phyloP scores from a whole-genome alignment of 2,797 vertebrate genomes.

The Sebastes miniatus region DNA sequence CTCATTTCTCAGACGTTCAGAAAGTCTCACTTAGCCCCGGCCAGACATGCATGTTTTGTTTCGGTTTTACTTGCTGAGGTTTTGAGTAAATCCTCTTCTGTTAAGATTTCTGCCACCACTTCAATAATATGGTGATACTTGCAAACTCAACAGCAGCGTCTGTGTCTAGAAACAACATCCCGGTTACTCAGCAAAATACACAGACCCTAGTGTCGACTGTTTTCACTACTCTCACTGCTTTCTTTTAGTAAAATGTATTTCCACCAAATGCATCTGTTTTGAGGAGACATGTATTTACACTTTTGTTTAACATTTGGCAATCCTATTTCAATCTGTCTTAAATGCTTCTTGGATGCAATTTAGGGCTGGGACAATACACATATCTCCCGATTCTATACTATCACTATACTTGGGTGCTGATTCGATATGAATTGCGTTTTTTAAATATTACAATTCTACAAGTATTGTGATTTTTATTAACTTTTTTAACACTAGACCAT shows the following conservation, averaged over 20 bases:
- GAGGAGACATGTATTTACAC: background rate
- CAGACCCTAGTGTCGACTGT: background rate
- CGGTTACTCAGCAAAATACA: background rate
- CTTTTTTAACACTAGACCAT: no score
- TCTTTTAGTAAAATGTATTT: background rate
- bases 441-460: no score
- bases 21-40: background rate
- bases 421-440: no score
- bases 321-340: background rate
- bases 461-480: no score
- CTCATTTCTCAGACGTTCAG: background rate
- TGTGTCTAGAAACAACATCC: background rate
- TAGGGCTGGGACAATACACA: no score
- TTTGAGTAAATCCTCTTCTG: background rate
- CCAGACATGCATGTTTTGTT: background rate
- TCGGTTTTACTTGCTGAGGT: background rate
- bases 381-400: no score
- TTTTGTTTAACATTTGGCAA: background rate
- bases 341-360: background rate
- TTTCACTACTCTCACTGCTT: background rate
- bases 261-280: background rate
- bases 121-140: background rate
- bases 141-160: background rate
- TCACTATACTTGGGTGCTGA: no score
- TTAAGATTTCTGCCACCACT: background rate